Evolutionary conservation across 23 tunicate genomes (phyloP).

Genomic region (Oikopleura vanhoeffeni): DNA sequence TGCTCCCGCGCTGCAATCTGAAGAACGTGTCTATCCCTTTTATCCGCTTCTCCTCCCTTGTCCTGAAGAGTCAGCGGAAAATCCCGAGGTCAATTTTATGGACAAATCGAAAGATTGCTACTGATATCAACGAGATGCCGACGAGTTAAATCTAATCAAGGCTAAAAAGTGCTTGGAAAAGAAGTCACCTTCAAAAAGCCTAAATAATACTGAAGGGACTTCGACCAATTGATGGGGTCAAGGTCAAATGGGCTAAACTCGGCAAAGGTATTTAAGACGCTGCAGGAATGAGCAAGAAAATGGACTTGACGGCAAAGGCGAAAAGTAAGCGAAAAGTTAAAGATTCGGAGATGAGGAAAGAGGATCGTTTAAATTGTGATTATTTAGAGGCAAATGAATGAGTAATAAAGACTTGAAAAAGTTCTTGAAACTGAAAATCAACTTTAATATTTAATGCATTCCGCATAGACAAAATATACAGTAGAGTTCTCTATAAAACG

Average conservation of each 20-base stretch:
- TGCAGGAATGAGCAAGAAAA: neutral
- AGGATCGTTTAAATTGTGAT: neutral
- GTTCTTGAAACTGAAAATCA: too few relatives aligned
- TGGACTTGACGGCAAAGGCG: neutral
- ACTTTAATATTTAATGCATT: too few relatives aligned
- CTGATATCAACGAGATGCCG: neutral
- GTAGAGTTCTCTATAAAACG: too few relatives aligned
- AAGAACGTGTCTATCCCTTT: too few relatives aligned
- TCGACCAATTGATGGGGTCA: neutral
- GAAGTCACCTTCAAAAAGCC: constrained; percentile 15
- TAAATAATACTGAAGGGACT: too few relatives aligned
- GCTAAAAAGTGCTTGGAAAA: neutral
- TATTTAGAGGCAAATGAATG: neutral
- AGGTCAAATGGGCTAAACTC: constrained; percentile 8
- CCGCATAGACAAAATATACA: too few relatives aligned
- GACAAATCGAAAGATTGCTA: constrained; percentile 1
- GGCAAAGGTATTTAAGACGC: neutral
- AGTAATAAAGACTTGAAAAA: too few relatives aligned
- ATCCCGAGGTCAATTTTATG: neutral
- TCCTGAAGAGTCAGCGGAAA: constrained; percentile 13
- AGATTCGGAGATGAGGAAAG: neutral
- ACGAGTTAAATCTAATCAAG: neutral
- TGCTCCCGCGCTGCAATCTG: neutral
- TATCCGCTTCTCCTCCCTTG: too few relatives aligned
- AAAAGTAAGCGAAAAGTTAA: neutral